phyloP scores from a whole-genome alignment of 2,888 invertebrate genomes.

The Hyposoter didymator region DNA sequence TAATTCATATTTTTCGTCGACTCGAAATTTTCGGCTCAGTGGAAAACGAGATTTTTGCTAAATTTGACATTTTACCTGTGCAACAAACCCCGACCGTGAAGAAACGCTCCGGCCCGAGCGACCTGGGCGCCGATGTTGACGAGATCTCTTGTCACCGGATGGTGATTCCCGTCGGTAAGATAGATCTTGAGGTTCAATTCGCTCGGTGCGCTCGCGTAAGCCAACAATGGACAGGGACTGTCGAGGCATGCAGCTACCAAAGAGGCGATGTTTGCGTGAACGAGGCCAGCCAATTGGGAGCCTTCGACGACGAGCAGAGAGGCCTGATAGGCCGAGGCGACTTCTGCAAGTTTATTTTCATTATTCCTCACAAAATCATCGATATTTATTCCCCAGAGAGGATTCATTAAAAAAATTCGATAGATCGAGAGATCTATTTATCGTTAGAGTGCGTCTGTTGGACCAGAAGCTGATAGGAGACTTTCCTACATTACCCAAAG shows the following conservation, averaged over 20 bases:
- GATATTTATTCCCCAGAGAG: not conserved
- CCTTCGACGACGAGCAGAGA: constrained; percentile 90
- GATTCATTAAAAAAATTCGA: not conserved
- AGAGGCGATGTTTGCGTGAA: constrained; percentile 89
- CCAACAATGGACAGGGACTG: constrained; percentile 87
- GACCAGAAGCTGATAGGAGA: constrained; percentile 47
- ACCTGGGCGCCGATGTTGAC: constrained; percentile 94
- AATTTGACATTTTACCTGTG: constrained; percentile 85
- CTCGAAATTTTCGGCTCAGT: not conserved
- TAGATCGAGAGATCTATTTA: not conserved
- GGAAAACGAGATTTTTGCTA: not conserved
- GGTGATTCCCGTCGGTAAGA: constrained; percentile 83
- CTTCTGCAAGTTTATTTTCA: constrained; percentile 85
- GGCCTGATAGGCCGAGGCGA: constrained; percentile 90
- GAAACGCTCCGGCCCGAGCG: constrained; percentile 93
- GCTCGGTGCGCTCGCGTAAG: constrained; percentile 87
- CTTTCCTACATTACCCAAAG: constrained; percentile 59
- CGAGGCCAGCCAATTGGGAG: constrained; percentile 89
- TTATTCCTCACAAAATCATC: constrained; percentile 2
- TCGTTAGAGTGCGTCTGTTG: constrained; percentile 28
- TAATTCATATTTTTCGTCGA: not conserved
- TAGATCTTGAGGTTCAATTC: constrained; percentile 82
- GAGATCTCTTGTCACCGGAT: constrained; percentile 90
- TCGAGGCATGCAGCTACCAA: constrained; percentile 89
- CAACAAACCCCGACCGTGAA: constrained; percentile 94